phyloP scores from a whole-genome alignment of 2,888 invertebrate species.

The Glyphotaelius pellucidus region DNA sequence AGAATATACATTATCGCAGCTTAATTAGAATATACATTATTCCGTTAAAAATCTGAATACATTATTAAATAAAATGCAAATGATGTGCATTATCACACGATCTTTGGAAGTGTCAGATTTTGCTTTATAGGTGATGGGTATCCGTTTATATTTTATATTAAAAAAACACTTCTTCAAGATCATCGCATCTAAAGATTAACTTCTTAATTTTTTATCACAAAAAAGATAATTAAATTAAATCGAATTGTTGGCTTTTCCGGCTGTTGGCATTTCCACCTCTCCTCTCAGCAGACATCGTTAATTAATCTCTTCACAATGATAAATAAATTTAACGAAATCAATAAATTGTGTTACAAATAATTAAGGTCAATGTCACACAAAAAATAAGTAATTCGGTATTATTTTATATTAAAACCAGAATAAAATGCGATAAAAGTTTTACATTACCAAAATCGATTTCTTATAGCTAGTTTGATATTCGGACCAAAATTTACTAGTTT shows the following conservation, averaged over 20 bases:
- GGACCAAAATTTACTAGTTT: no score
- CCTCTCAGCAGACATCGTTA: not conserved
- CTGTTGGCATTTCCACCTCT: not conserved
- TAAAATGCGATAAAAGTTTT: not conserved
- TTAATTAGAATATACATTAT: no score
- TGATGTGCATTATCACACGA: not conserved
- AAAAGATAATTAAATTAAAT: not conserved
- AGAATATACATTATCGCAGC: no score
- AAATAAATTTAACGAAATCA: not conserved
- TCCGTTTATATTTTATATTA: not conserved
- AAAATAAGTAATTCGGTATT: not conserved
- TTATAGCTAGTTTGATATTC: no score
- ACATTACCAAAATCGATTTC: no score
- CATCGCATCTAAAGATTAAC: not conserved
- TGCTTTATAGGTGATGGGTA: not conserved
- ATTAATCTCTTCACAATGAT: not conserved
- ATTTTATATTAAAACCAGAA: not conserved
- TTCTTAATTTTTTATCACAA: not conserved
- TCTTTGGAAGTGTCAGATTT: not conserved
- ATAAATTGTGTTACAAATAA: not conserved
- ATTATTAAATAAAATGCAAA: not conserved
- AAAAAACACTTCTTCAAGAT: not conserved
- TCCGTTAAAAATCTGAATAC: no score
- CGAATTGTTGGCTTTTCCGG: not conserved
- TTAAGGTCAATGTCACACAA: not conserved